Evolutionary conservation across 2,888 invertebrate genomes (phyloP), one percentile per base, ranked within the genome.

Genomic region (Hydriomena furcata): DNA sequence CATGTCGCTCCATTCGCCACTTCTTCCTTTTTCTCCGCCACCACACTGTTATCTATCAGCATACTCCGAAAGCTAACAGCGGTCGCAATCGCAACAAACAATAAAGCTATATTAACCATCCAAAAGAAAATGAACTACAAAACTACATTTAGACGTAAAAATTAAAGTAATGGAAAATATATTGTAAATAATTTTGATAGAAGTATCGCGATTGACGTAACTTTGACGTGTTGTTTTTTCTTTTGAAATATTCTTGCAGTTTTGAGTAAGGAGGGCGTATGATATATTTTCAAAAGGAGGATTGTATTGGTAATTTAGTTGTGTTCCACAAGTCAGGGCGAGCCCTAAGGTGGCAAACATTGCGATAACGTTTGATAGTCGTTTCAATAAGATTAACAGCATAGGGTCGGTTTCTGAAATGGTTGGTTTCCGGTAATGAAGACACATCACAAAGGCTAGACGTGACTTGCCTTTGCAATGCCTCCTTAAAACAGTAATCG

Each of bases 81-180:
- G 27, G 58, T 17, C 11, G 66, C 49, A 37, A 71, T 53, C 30
- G 58, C 51, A 38, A 54, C 56, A 20, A 71, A 55, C 42, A 67
- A 58, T 40, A 69, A 55, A 44, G 66, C 55, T 58, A 65, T 58
- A 59, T 53, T 55, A 56, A 68, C 62, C 67, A 75, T 73, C 47
- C 58, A 65, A 64, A 64, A 57, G 49, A 52, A 58, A 57, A 48
- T 52, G 24, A 34, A 20, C 12, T 60, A 52, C 32, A 61, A 62
- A 61, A 52, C 27, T 24, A 25, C 28, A 45, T 17, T 38, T 23
- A 34, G 11, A 40, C 48, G 23, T 48, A 48, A 36, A 41, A 48
- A 49, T 48, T 41, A 48, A 46, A 31, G 11, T 49, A 37, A 41
- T 36, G 20, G 55, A 45, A 55, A 49, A 41, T 35, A 27, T 41